These are phyloP conservation scores for Eleutherodactylus coqui DNA, from an alignment of 2,797 vertebrate species.

Conservation along the genomic window DNA sequence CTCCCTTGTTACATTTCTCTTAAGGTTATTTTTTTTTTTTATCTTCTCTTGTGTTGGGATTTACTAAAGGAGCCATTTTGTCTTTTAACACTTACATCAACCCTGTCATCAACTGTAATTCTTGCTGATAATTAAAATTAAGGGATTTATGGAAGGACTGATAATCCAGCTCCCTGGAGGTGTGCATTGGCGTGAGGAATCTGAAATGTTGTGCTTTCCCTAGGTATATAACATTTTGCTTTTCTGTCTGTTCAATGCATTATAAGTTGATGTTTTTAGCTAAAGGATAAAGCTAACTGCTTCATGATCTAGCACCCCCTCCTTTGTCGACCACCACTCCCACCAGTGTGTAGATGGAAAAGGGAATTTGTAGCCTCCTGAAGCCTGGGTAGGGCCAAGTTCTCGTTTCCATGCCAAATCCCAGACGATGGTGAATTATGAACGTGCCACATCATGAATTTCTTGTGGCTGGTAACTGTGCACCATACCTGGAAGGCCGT, in stretches of 20 bases:
- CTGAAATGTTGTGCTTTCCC: constrained; percentile 21
- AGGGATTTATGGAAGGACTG: constrained; percentile 58
- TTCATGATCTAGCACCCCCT: constrained; percentile 31
- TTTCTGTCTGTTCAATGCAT: constrained; percentile 44
- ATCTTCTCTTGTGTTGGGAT: constrained; percentile 71
- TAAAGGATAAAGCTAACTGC: constrained; percentile 27
- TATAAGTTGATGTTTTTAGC: constrained; percentile 41
- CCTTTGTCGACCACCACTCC: constrained; percentile 69
- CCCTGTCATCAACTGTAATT: constrained; percentile 67
- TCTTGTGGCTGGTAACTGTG: constrained; percentile 97
- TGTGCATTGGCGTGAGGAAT: constrained; percentile 35
- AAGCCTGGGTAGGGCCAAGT: constrained; percentile 90
- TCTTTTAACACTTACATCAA: constrained; percentile 68
- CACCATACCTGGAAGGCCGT: constrained; percentile 92
- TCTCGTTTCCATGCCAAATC: constrained; percentile 74
- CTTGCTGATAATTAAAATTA: constrained; percentile 67
- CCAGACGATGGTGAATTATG: constrained; percentile 96
- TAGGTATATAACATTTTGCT: constrained; percentile 47
- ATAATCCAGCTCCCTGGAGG: constrained; percentile 19
- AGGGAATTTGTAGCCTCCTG: constrained; percentile 85
- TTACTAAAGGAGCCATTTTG: constrained; percentile 87
- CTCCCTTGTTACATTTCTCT: constrained; percentile 76
- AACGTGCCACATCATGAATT: constrained; percentile 98
- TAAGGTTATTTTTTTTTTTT: constrained; percentile 70
- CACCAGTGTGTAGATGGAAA: constrained; percentile 86